phyloP scores from a whole-genome alignment of 1,140 invertebrate genomes.

The Leptonema lineaticorne region DNA sequence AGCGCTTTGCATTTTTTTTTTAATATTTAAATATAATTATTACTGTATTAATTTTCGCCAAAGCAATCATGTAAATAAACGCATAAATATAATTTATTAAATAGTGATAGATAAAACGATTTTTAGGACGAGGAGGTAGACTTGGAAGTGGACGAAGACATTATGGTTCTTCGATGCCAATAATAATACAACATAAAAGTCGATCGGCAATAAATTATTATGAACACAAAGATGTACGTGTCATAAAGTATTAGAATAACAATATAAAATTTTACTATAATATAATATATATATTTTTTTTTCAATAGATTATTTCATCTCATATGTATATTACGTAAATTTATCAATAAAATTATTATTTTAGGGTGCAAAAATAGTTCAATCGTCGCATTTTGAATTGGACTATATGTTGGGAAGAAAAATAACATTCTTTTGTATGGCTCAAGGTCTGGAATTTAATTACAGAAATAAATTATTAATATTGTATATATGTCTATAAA shows the following conservation, averaged over 20 bases:
- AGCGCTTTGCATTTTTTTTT: no score
- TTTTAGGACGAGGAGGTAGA: slow-evolving; percentile 17
- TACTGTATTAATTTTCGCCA: not conserved
- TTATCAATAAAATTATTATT: slow-evolving; percentile 3
- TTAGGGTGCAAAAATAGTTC: slow-evolving; percentile 78
- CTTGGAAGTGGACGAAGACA: slow-evolving; percentile 15
- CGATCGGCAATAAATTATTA: slow-evolving; percentile 64
- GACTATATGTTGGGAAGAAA: slow-evolving; percentile 85
- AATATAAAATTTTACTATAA: no score
- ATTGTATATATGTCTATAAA: not conserved
- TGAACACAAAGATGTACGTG: slow-evolving; percentile 67
- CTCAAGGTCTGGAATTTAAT: slow-evolving; percentile 58
- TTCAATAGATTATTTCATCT: not conserved
- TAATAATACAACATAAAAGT: slow-evolving; percentile 61
- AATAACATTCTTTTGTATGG: slow-evolving; percentile 79
- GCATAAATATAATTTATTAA: not conserved
- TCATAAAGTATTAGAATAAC: not conserved
- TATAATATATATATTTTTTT: not conserved
- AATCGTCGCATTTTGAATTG: slow-evolving; percentile 81
- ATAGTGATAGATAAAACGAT: not conserved
- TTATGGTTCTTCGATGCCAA: slow-evolving; percentile 45
- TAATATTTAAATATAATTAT: not conserved
- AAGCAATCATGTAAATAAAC: no score
- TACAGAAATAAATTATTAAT: no score
- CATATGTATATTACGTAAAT: not conserved